Evolutionary conservation across 2,888 invertebrate genomes (phyloP), one percentile per base, ranked within the genome.

Genomic region (Brachynemurus nebulosus): DNA sequence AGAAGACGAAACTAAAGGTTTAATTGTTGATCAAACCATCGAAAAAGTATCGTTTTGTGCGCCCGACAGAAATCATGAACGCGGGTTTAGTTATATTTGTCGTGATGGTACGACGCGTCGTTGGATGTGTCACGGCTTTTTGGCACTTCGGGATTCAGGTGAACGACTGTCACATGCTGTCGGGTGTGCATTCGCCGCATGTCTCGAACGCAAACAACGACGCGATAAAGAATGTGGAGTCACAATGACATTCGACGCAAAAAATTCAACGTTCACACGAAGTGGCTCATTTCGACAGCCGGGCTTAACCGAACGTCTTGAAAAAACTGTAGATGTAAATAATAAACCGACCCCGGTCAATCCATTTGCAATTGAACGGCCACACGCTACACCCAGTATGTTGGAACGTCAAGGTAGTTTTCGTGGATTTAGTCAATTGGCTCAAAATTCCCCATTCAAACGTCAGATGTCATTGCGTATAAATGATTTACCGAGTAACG

Each of bases 41-140:
- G 98, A 98, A 67, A 98, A 99, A 67, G 97, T 99, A 3, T 98
- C 97, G n/a, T 99, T 99, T 67, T 99, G 98, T 68, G 97, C 98
- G 6, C 98, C 98, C 2, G 98, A 99, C 66, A 77, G 97, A 48
- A 93, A 92, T 64, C 91, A 96, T 60, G 96, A 97, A 58, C 81
- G 91, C 51, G 98, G 97, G 16, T 98, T 95, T 69, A 96, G 97
- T 51, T 98, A 98, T 69, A 98, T 98, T 52, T 98, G 97, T 63
- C 80, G 98, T 47, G 98, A 98, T 65, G 98, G 97, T 47, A 95
- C 97, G 11, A 96, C 97, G 0, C 76, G 96, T 5, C 78, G 98
- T 14, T 99, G 98, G 98, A 96, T 99, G 95, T 98, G 98, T 62
- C 98, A 99, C 68, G 98, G 97, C 30, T 99, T 99, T 65, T 72